Base-by-base conservation (phyloP, 2,888 invertebrate genomes). In the Mesodorylaimus sp. region DNA sequence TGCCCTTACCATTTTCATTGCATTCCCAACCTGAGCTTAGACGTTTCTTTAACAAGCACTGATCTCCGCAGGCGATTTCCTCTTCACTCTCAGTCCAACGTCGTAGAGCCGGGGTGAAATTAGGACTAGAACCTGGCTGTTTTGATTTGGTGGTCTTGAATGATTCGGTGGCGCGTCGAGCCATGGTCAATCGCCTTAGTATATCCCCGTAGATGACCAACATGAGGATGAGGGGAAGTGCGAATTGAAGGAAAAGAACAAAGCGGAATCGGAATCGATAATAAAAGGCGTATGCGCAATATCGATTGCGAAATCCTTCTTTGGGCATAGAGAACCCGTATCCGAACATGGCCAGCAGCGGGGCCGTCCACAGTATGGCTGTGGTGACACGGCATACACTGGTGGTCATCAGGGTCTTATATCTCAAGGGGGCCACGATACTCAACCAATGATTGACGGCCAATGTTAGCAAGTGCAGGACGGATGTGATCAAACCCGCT, bases 371-470 rank as follows among this genome's bases (percentile, higher is more conserved):
- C 32, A 32, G 7, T 7, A 32, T 10, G 32, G 10, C 32, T 7
- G 32, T 16, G 16, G 16, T 16, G 32, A 32, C 10, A 7, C 16
- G 7, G 16, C 10, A 10, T 16, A 7, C 16, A 7, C 10, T 10
- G 10, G 32, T 10, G 10, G 32, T 32, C 32, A 32, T 32, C 32
- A 32, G 7, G 7, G 16, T 7, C 32, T 73, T 71, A 60, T 77
- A 76, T 55, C 76, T 76, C 7, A 79, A 69, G 1, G 79, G 79
- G 45, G 68, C 66, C 2, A 73, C 68, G 51, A 77, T 77, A 21
- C 79, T 79, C 38, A 78, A 67, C 66, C 78, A 79, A 62, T 79
- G 79, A 65, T 78, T 78, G 50, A 77, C 65, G 28, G 78, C 77
- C 27, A 79, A 66, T 1, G 76, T 75, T 36, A 77, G 65, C 2